Evolutionary conservation across 2,888 invertebrate species (phyloP), one percentile per base, ranked within the genome.

Genomic region (Drosophila falleni): DNA sequence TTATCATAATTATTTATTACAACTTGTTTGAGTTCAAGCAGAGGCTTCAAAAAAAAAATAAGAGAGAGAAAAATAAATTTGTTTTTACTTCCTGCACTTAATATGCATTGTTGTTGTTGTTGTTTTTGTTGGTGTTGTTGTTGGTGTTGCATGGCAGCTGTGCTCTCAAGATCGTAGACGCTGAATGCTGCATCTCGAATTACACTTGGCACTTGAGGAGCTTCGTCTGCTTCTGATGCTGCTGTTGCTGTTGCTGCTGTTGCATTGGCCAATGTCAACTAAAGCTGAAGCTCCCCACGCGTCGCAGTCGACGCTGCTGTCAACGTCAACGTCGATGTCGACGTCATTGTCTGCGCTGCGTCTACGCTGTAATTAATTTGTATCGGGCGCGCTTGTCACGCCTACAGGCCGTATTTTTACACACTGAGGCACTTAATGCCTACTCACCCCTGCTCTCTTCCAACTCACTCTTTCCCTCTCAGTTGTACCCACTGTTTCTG

Each of bases 281-380:
- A 59, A 46, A 56, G 56, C 66, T 41, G 59, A 23, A 35, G 66
- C 71, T 60, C 71, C 71, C 65, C 71, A 71, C 71, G 65, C 65
- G 54, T 58, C 39, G 42, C 59, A 31, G 39, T 10, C 29, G 29
- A 29, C 8, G 29, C 29, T n/a, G 47, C 46, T 39, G 49, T 39
- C 19, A 13, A 16, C 33, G 53, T 10, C 13, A 44, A 54, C 16
- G 61, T 23, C 62, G 15, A 1, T 16, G 65, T 46, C 50, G 51
- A 15, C 51, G 51, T 56, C 51, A 33, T 13, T 59, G 70, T 82
- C 80, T 80, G 83, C 54, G 56, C 61, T 59, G 66, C 67, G 80
- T 80, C 80, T 80, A 69, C 77, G 82, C 69, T 71, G 77, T 74
- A 76, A 81, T 84, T 84, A 81, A 83, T 83, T 83, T 82, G 78